Percentiles rank a stretch among this genome's conserved stretches.
Evolutionary conservation across 2,797 vertebrate genomes (phyloP).

Genomic region (Protosalanx chinensis): DNA sequence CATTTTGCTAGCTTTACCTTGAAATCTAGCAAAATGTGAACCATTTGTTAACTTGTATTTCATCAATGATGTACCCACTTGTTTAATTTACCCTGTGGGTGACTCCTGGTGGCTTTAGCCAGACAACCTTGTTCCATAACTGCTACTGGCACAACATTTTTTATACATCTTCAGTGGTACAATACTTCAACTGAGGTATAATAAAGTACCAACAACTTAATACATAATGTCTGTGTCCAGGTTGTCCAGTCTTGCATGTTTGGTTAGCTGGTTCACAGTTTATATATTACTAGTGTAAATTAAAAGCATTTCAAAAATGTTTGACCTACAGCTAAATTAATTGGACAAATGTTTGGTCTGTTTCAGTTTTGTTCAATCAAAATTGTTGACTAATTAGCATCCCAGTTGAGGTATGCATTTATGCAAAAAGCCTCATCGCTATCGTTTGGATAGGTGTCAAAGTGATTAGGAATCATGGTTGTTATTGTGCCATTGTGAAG

Average conservation of each 20-base stretch:
- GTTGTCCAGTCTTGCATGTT: neutral
- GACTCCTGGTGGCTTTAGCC: too few relatives aligned
- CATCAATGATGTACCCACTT: neutral
- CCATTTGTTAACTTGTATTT: neutral
- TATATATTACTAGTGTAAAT: neutral
- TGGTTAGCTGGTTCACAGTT: neutral
- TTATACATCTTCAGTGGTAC: too few relatives aligned
- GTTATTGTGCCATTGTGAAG: constrained; percentile 21
- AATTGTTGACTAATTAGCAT: neutral
- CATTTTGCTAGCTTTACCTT: neutral
- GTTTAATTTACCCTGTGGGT: too few relatives aligned
- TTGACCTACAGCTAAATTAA: neutral
- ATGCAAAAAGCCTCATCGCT: constrained; percentile 19
- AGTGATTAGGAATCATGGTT: constrained; percentile 10
- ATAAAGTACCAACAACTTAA: too few relatives aligned
- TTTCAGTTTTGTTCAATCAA: neutral
- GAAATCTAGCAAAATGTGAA: neutral
- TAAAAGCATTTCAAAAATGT: neutral
- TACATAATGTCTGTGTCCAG: neutral
- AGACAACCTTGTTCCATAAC: too few relatives aligned
- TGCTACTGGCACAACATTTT: too few relatives aligned
- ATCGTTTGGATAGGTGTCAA: constrained; percentile 19
- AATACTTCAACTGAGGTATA: too few relatives aligned
- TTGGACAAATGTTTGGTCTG: neutral
- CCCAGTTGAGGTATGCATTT: neutral